Evolutionary conservation across 2,797 vertebrate genomes (phyloP).

Genomic region (Phaenicophaeus curvirostris): DNA sequence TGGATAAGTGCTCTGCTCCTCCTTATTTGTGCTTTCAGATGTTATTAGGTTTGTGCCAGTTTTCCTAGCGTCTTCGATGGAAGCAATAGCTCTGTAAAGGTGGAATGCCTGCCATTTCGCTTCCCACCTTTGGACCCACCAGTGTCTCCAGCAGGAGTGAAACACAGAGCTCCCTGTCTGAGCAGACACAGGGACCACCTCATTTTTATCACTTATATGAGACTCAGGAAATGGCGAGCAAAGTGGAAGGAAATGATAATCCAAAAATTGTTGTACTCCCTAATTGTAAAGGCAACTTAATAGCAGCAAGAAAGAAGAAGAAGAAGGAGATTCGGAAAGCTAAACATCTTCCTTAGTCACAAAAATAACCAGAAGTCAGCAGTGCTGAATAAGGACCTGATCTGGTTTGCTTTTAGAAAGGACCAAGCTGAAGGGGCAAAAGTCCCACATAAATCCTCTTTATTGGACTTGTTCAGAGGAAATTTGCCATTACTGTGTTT

Average conservation of each 20-base stretch:
- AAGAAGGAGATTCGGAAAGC: constrained; percentile 26
- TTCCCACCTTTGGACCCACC: not conserved
- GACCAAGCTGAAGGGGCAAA: constrained; percentile 27
- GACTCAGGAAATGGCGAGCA: not conserved
- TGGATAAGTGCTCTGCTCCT: constrained; percentile 13
- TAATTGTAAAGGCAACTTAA: constrained; percentile 61
- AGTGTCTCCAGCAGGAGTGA: not conserved
- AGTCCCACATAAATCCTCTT: constrained; percentile 24
- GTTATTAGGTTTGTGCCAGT: constrained; percentile 31
- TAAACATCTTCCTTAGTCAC: not conserved
- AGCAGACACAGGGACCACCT: not conserved
- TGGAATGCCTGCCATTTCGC: not conserved
- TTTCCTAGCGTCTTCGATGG: not conserved
- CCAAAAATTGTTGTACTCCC: constrained; percentile 4
- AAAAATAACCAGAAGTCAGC: constrained; percentile 18
- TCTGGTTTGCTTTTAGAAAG: constrained; percentile 31
- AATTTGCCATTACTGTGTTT: constrained; percentile 34
- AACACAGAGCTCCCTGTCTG: not conserved
- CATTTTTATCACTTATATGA: not conserved
- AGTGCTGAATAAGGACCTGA: constrained; percentile 18
- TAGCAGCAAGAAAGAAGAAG: constrained; percentile 63
- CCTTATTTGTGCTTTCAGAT: constrained; percentile 26
- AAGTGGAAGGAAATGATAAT: constrained; percentile 28
- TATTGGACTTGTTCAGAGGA: constrained; percentile 9
- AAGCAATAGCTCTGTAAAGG: constrained; percentile 13